Evolutionary conservation across 2,113 vertebrate genomes (phyloP).

Genomic region (Colaptes auratus): DNA sequence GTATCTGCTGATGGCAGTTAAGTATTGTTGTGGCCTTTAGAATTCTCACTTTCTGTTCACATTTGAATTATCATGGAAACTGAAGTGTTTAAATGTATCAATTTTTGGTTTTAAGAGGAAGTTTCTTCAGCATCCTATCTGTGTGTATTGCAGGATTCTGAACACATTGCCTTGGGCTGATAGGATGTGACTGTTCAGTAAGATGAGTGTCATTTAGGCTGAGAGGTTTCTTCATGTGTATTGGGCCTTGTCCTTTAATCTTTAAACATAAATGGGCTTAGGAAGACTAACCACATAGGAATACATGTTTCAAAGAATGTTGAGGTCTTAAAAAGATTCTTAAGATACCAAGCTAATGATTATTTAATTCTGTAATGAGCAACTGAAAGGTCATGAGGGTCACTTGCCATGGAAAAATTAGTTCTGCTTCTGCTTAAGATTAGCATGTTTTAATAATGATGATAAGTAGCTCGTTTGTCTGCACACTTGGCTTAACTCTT

Average conservation of each 20-base stretch:
- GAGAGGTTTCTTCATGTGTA: background rate
- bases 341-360: background rate
- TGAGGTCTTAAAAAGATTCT: background rate
- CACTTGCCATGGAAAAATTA: background rate
- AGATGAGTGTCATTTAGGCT: background rate
- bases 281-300: background rate
- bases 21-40: background rate
- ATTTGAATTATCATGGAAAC: background rate
- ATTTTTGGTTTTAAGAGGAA: background rate
- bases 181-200: background rate
- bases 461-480: background rate
- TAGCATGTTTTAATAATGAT: background rate
- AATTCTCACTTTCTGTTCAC: conserved; percentile 1
- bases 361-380: background rate
- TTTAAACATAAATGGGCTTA: background rate
- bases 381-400: background rate
- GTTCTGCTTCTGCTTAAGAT: background rate
- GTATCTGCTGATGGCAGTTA: background rate
- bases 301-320: background rate
- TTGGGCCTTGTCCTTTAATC: background rate
- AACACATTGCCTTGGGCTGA: background rate
- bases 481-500: background rate
- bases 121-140: background rate
- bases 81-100: background rate
- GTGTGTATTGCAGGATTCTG: background rate